A percentile compares a stretch with the other conserved stretches of the same genome.
These are phyloP conservation scores for Lamellibrachia luymesi DNA, from an alignment of 1,140 invertebrate species.

Conservation along the genomic window DNA sequence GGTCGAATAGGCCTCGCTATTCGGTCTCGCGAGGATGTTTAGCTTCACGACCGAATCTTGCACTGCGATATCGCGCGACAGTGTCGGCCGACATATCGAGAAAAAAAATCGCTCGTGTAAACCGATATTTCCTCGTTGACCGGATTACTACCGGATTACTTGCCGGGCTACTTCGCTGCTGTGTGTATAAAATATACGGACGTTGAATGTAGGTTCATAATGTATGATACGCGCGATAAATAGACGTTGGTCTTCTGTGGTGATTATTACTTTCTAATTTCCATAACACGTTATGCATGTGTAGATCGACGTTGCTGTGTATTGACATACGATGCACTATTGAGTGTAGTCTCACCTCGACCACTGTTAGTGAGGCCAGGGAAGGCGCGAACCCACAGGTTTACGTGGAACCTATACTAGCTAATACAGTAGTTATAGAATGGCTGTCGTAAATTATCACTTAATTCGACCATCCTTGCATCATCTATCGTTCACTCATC, in stretches of 20 bases:
- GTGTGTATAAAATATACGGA: no score
- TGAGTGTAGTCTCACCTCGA: not conserved
- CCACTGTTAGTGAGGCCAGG: not conserved
- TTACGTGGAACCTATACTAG: not conserved
- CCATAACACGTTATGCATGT: not conserved
- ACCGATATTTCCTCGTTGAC: no score
- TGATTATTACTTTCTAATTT: not conserved
- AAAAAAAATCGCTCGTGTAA: no score
- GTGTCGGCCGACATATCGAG: no score
- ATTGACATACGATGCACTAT: not conserved
- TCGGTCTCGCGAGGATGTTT: no score
- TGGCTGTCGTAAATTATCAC: not conserved
- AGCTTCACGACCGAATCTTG: no score
- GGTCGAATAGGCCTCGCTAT: no score
- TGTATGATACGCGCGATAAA: not conserved
- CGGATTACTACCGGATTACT: no score
- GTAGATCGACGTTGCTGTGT: not conserved
- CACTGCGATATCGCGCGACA: no score
- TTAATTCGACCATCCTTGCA: not conserved
- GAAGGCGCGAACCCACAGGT: not conserved
- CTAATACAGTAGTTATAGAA: not conserved
- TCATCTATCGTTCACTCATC: not conserved
- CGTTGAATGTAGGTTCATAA: not conserved
- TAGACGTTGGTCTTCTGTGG: not conserved
- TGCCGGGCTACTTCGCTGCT: not conserved